Percentiles rank a stretch among this genome's conserved stretches.
phyloP scores from a whole-genome alignment of 2,113 vertebrate species.

The Orcinus orca region DNA sequence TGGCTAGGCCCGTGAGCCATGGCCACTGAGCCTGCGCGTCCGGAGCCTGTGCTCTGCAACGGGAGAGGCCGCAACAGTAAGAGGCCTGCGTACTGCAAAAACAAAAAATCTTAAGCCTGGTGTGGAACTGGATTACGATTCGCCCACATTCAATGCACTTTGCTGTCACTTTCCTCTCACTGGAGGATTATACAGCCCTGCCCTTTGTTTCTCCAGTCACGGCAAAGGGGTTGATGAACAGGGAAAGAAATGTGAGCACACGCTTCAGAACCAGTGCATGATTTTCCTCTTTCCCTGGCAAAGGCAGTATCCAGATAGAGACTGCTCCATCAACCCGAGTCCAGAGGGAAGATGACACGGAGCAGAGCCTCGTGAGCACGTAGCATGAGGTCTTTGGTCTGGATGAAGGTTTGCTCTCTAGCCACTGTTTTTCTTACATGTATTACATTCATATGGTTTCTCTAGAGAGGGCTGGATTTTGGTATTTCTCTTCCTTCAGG shows the following conservation, averaged over 20 bases:
- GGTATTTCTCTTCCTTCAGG: background rate
- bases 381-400: background rate
- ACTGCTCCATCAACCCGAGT: background rate
- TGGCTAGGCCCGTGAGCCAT: no score
- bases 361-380: background rate
- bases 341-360: background rate
- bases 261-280: accelerated
- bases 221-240: background rate
- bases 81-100: no score
- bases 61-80: no score
- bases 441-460: background rate
- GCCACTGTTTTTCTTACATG: background rate
- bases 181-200: background rate
- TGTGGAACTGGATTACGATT: background rate
- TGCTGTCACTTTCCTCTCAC: no score
- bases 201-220: background rate
- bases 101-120: background rate
- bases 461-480: background rate
- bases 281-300: background rate
- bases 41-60: no score
- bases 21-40: no score
- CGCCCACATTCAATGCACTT: background rate
- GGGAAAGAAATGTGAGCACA: background rate
- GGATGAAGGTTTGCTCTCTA: background rate
- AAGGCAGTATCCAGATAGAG: background rate